These are phyloP conservation scores for Lophura nycthemera DNA, from an alignment of 2,113 vertebrate species.

Conservation along the genomic window DNA sequence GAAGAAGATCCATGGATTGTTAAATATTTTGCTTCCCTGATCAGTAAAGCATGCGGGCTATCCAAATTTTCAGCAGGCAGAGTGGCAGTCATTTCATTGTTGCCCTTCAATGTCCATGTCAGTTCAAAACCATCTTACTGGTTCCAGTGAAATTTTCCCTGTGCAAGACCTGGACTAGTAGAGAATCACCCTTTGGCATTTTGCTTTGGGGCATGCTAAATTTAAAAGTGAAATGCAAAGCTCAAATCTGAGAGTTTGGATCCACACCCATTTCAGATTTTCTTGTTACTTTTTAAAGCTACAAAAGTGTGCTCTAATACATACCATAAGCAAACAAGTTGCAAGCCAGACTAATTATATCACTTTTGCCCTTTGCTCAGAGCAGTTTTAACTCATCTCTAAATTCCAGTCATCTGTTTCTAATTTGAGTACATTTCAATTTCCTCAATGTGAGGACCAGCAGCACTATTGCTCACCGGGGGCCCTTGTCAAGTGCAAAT, in stretches of 20 bases:
- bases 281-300: background rate
- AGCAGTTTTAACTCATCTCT: slow-evolving; percentile 61
- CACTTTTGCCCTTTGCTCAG: slow-evolving; percentile 42
- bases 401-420: slow-evolving; percentile 67
- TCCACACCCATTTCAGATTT: background rate
- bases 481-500: slow-evolving; percentile 12
- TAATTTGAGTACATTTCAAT: slow-evolving; percentile 60
- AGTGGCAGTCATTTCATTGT: background rate
- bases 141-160: background rate
- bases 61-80: background rate
- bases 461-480: slow-evolving; percentile 15
- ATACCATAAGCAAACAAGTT: slow-evolving; percentile 25
- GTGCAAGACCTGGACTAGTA: background rate
- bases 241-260: background rate
- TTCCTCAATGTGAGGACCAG: slow-evolving; percentile 57
- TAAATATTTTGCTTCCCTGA: background rate
- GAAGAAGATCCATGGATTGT: background rate
- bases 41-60: background rate
- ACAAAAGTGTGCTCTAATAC: background rate
- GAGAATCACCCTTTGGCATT: background rate
- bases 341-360: slow-evolving; percentile 42
- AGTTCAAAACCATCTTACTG: background rate
- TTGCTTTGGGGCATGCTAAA: background rate
- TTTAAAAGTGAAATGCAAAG: background rate
- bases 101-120: background rate